Evolutionary conservation across 2,797 vertebrate genomes (phyloP).

Genomic region (Tokudaia tokunoshimensis): DNA sequence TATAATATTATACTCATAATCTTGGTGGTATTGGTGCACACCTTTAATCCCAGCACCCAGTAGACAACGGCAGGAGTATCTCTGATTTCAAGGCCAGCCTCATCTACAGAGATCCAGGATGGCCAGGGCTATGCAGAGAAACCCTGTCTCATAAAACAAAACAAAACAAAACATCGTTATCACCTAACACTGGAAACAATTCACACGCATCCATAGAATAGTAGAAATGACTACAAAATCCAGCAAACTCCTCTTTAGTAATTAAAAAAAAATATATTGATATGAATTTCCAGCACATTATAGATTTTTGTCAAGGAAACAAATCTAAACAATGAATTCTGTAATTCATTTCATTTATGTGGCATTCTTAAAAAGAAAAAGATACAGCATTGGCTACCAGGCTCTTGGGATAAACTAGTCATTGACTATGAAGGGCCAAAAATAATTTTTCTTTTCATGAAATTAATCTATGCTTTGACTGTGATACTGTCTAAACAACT

Average conservation of each 20-base stretch:
- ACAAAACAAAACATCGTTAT: neutral
- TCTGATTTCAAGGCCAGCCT: neutral
- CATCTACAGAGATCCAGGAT: neutral
- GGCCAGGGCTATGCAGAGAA: neutral
- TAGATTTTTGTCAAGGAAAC: neutral
- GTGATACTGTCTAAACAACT: neutral
- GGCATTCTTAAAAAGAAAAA: neutral
- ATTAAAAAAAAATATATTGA: neutral
- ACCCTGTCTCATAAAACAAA: neutral
- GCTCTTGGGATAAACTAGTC: neutral
- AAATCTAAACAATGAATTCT: neutral
- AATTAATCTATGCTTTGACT: neutral
- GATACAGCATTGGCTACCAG: neutral
- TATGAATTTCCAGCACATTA: neutral
- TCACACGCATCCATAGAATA: neutral
- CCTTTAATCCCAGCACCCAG: neutral
- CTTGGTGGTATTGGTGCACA: neutral
- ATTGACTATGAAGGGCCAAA: neutral
- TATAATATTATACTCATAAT: neutral
- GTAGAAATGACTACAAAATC: constrained; percentile 1
- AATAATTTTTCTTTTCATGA: neutral
- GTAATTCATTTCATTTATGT: neutral
- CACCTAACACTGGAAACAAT: neutral
- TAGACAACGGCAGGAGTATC: neutral
- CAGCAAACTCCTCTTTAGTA: neutral